phyloP scores from a whole-genome alignment of 2,797 vertebrate species.

The Ficedula albicollis region DNA sequence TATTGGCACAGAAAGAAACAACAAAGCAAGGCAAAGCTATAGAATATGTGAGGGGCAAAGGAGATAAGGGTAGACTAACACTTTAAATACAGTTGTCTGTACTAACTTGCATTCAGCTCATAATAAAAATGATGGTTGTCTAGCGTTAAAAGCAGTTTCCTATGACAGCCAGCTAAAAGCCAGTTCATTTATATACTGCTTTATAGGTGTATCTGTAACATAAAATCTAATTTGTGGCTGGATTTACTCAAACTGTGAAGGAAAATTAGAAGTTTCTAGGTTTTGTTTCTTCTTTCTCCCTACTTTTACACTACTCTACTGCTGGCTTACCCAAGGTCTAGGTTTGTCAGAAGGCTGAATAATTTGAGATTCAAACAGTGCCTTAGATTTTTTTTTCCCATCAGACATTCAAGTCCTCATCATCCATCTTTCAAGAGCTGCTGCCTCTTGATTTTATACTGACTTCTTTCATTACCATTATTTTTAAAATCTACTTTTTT shows the following conservation, averaged over 20 bases:
- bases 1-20: not conserved
- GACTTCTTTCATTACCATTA: not conserved
- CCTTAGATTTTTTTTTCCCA: not conserved
- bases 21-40: not conserved
- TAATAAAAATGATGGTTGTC: not conserved
- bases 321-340: not conserved
- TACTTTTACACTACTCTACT: not conserved
- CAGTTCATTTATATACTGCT: conserved; percentile 46
- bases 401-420: not conserved
- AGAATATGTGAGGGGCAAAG: not conserved
- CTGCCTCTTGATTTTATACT: not conserved
- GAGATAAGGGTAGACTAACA: not conserved
- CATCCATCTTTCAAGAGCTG: not conserved
- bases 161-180: conserved; percentile 48
- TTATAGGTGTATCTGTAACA: conserved; percentile 27
- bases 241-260: not conserved
- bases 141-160: conserved; percentile 53
- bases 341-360: not conserved
- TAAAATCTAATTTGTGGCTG: not conserved
- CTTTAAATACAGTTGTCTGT: conserved; percentile 3
- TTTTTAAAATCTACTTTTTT: not conserved
- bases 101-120: not conserved
- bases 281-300: not conserved
- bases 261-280: not conserved
- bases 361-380: not conserved